Base-by-base conservation (phyloP, 2,113 vertebrate species). In the Anser brachyrhynchus region DNA sequence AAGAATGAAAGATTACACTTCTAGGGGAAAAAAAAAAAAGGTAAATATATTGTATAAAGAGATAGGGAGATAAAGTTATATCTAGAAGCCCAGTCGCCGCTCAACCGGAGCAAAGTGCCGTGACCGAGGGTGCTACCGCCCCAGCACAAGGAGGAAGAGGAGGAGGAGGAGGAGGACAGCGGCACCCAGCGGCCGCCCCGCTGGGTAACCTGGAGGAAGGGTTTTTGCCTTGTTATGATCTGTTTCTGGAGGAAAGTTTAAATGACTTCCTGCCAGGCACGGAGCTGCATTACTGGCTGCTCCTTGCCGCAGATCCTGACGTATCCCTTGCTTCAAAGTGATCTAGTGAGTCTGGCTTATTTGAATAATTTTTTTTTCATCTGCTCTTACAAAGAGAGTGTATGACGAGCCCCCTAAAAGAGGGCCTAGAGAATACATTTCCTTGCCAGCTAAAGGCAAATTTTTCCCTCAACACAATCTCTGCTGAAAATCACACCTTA, bases 151-250 rank as follows among this genome's bases (percentile, higher is more conserved):
- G 37, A 10, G 8, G 16, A 13, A 4, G 29, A 8, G 12, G 35
- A 10, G 43, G 52, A 13, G 2, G 41, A 12, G 19, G 22, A 6
- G 8, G 39, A 16, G 10, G 37, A 13, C 87, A 87, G 94, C 94
- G 94, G 78, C 85, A 52, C 74, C 92, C 41, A 78, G 95, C 90
- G 86, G 69, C 69, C 37, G 5, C 52, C 13, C 22, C 57, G 8
- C 39, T 8, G 9, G 31, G 62, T 12, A 28, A 41, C 35, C 26
- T 65, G 37, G 62, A 29, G 41, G 25, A 29, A 31, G 31, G 22
- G 43, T 19, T 6, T 10, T 12, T 1, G 35, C 9, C 33, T 13
- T 3, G 9, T 12, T 6, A 4, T 9, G 17, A 31, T 4, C n/a
- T 8, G 13, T 22, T 10, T 8, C 4, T 5, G 6, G 6, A 8